These are phyloP conservation scores for Petrocephalus microphthalmus DNA, from an alignment of 2,113 vertebrate species.

Conservation along the genomic window DNA sequence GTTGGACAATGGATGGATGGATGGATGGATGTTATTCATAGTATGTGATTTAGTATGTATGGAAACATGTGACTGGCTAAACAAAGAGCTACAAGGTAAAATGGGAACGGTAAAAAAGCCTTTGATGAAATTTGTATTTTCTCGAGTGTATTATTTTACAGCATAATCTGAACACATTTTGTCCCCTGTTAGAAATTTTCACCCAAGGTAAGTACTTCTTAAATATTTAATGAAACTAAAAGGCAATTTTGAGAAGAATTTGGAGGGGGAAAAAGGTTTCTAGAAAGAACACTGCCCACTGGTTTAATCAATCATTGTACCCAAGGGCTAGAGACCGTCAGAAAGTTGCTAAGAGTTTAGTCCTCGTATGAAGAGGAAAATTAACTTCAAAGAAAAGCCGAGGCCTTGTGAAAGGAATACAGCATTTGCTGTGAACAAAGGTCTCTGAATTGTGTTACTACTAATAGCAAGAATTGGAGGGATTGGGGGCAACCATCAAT, in stretches of 20 bases:
- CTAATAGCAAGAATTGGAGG: not conserved
- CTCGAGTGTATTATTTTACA: not conserved
- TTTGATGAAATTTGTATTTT: not conserved
- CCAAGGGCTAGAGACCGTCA: not conserved
- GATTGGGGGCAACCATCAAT: not conserved
- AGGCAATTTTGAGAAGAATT: not conserved
- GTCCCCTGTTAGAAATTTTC: not conserved
- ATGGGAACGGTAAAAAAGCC: not conserved
- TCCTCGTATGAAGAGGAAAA: not conserved
- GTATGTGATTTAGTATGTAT: not conserved
- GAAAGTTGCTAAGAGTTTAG: not conserved
- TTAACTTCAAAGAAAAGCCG: not conserved
- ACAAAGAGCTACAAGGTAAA: not conserved
- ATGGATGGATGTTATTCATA: not conserved
- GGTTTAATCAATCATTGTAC: not conserved
- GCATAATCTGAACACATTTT: not conserved
- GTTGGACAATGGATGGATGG: no score
- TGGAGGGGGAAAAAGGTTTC: not conserved
- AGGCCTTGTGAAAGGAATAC: not conserved
- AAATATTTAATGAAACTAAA: conserved; percentile 3
- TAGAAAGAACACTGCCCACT: not conserved
- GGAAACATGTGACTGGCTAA: not conserved
- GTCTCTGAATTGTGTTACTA: not conserved
- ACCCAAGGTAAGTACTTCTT: not conserved
- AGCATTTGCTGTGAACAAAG: not conserved